phyloP scores from a whole-genome alignment of 2,797 vertebrate genomes.

The Oryzias sinensis region DNA sequence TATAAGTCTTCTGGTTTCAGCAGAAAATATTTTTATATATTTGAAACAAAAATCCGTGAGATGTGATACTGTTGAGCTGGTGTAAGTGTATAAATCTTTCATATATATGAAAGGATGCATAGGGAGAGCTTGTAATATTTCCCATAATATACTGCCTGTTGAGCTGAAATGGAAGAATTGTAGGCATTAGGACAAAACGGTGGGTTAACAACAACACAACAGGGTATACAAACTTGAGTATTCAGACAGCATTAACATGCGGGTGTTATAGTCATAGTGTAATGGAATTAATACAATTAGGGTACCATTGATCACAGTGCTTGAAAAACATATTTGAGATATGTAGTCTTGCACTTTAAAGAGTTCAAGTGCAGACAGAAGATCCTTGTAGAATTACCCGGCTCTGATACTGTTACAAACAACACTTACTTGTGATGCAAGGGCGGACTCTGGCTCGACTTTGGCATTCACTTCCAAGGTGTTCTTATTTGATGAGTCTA shows the following conservation, averaged over 20 bases:
- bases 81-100: constrained; percentile 78
- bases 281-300: constrained; percentile 1
- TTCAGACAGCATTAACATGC: constrained; percentile 22
- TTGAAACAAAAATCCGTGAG: constrained; percentile 37
- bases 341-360: not conserved
- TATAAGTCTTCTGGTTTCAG: constrained; percentile 28
- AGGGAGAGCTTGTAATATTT: constrained; percentile 82
- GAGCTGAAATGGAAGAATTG: constrained; percentile 84
- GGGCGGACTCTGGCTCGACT: constrained; percentile 84
- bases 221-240: constrained; percentile 28
- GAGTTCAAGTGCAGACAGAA: constrained; percentile 31
- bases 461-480: constrained; percentile 82
- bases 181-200: constrained; percentile 71
- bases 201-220: constrained; percentile 47
- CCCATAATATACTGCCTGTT: constrained; percentile 85
- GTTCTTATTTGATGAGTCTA: constrained; percentile 81
- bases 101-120: constrained; percentile 67
- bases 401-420: constrained; percentile 10
- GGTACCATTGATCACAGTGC: constrained; percentile 2
- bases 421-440: constrained; percentile 86
- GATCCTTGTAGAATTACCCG: constrained; percentile 35
- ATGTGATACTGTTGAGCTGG: constrained; percentile 68
- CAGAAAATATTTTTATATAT: constrained; percentile 30
- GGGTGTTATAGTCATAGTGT: constrained; percentile 15
- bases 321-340: constrained; percentile 18